Conservation (phyloP, 2,888 invertebrate genomes). For the Drosophila nigricruria region DNA sequence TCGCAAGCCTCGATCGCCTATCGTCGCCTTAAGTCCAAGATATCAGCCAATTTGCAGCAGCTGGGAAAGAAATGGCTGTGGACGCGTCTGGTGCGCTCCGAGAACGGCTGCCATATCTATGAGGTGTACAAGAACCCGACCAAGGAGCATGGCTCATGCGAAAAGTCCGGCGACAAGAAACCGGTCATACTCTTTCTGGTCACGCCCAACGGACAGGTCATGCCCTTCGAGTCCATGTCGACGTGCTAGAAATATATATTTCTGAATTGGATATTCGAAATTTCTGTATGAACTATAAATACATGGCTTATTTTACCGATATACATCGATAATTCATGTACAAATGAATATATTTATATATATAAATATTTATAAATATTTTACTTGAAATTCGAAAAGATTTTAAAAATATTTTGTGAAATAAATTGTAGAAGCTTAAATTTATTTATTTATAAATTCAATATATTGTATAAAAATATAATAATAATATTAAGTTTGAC, state of each 20-base stretch:
- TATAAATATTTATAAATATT: not conserved
- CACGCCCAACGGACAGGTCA: slow-evolving; percentile 71
- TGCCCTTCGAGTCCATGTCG: slow-evolving; percentile 74
- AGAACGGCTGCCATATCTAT: slow-evolving; percentile 72
- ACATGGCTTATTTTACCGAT: not conserved
- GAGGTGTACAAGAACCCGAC: slow-evolving; percentile 73
- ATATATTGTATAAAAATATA: too few relatives aligned
- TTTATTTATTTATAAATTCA: not conserved
- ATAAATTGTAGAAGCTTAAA: not conserved
- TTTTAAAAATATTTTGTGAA: not conserved
- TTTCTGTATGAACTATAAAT: slow-evolving; percentile 1
- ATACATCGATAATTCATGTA: not conserved
- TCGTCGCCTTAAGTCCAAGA: slow-evolving; percentile 55
- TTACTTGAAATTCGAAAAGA: not conserved
- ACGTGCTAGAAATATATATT: not conserved
- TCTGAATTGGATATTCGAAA: slow-evolving; percentile 1
- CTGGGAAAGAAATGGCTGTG: slow-evolving; percentile 64
- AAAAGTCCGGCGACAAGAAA: slow-evolving; percentile 31
- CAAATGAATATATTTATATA: too few relatives aligned
- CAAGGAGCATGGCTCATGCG: slow-evolving; percentile 12
- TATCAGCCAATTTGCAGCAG: slow-evolving; percentile 5
- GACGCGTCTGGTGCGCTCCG: slow-evolving; percentile 65
- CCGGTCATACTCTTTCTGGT: slow-evolving; percentile 73
- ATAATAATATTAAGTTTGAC: too few relatives aligned
- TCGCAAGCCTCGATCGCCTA: slow-evolving; percentile 70